phyloP scores from a whole-genome alignment of 2,797 vertebrate genomes.

The Anas flavirostris region DNA sequence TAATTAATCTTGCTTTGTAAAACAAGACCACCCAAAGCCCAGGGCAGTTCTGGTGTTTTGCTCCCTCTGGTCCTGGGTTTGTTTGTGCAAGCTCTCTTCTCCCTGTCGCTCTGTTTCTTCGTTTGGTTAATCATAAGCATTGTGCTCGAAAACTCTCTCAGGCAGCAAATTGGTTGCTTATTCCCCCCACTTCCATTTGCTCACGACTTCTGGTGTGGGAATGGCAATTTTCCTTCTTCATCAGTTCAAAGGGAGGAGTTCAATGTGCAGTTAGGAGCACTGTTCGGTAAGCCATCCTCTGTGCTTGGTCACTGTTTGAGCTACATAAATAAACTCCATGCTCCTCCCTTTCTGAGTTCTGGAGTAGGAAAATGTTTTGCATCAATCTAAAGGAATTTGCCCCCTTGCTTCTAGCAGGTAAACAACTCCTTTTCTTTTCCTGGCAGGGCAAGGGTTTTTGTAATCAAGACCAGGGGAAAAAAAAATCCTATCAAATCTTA shows the following conservation, averaged over 20 bases:
- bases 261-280: neutral
- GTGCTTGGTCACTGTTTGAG: conserved; percentile 32
- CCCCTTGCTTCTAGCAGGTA: conserved; percentile 64
- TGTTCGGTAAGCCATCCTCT: conserved; percentile 23
- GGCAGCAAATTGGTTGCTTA: neutral
- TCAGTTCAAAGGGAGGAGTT: conserved; percentile 1
- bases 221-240: neutral
- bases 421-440: conserved; percentile 40
- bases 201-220: neutral
- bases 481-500: neutral
- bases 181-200: neutral
- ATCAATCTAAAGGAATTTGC: conserved; percentile 71
- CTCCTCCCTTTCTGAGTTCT: conserved; percentile 62
- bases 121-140: conserved; percentile 43
- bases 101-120: conserved; percentile 15
- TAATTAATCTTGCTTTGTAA: conserved; percentile 68
- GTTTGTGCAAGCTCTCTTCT: neutral
- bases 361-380: conserved; percentile 42
- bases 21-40: conserved; percentile 31
- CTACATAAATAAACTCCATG: conserved; percentile 56
- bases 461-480: neutral
- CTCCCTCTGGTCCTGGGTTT: conserved; percentile 26
- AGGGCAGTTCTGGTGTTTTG: neutral
- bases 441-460: conserved; percentile 11
- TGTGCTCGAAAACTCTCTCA: neutral